phyloP scores from a whole-genome alignment of 2,888 invertebrate genomes.

The Dryobota labecula region DNA sequence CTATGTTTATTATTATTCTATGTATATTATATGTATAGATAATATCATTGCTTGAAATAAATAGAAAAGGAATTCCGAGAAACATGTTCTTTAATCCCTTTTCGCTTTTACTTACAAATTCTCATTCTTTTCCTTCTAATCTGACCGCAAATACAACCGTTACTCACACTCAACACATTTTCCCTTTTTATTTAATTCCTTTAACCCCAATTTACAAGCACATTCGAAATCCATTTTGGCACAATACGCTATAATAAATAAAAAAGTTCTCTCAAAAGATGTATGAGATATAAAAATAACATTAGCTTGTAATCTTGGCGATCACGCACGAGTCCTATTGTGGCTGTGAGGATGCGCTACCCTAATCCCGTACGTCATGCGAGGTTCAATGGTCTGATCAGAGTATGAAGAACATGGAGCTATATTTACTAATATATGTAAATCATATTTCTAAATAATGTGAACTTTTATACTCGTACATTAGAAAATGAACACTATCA shows the following conservation, averaged over 20 bases:
- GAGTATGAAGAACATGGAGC: constrained; percentile 29
- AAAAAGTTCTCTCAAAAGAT: constrained; percentile 55
- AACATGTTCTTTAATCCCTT: neutral
- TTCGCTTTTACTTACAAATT: constrained; percentile 6
- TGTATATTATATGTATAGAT: too few relatives aligned
- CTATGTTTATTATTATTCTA: too few relatives aligned
- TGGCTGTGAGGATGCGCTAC: constrained; percentile 37
- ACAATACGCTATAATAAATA: constrained; percentile 57
- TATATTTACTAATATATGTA: neutral
- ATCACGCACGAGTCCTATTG: constrained; percentile 63
- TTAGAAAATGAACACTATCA: neutral
- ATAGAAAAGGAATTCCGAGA: neutral
- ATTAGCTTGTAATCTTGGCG: constrained; percentile 55
- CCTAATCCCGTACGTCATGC: constrained; percentile 50
- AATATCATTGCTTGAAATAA: neutral
- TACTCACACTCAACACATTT: constrained; percentile 19
- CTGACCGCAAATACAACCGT: constrained; percentile 10
- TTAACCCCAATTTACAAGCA: constrained; percentile 27
- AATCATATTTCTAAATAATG: neutral
- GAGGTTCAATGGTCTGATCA: constrained; percentile 47
- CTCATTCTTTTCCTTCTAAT: neutral
- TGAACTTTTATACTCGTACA: neutral
- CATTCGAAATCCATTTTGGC: constrained; percentile 48
- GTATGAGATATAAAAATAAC: constrained; percentile 57
- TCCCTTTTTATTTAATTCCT: constrained; percentile 24